Evolutionary conservation across 2,113 vertebrate species (phyloP).

Genomic region (Podarcis raffonei): DNA sequence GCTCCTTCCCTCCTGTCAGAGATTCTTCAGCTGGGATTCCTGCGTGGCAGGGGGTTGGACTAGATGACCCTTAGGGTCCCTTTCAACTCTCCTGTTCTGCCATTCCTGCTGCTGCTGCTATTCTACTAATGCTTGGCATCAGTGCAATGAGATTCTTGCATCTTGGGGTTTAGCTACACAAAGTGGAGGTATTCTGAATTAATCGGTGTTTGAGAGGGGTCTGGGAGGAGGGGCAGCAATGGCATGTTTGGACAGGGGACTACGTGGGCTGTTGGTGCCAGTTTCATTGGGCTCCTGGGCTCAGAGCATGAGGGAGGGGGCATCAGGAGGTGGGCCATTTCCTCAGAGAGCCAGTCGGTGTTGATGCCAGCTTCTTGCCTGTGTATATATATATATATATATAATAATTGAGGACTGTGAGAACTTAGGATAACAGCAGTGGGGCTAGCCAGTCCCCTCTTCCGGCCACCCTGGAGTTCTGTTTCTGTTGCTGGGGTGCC

Average conservation of each 20-base stretch:
- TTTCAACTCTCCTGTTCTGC: too few species aligned
- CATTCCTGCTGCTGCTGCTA: too few species aligned
- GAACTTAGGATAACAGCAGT: constrained; percentile 59
- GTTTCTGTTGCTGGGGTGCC: background rate
- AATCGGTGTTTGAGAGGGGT: background rate
- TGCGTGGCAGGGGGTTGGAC: background rate
- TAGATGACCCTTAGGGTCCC: too few species aligned
- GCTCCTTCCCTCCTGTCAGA: too few species aligned
- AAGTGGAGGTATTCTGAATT: background rate
- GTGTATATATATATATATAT: constrained; percentile 66
- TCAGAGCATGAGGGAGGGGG: too few species aligned
- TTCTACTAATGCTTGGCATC: background rate
- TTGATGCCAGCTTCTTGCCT: constrained; percentile 25
- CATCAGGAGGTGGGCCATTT: constrained; percentile 6
- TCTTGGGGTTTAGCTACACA: background rate
- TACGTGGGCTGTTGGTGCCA: background rate
- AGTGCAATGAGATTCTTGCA: background rate
- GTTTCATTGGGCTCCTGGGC: too few species aligned
- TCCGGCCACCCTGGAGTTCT: background rate
- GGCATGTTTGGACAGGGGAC: too few species aligned
- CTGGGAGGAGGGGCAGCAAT: too few species aligned
- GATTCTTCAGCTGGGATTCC: background rate
- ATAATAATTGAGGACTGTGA: constrained; percentile 59
- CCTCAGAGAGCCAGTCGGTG: constrained; percentile 52
- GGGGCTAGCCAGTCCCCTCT: background rate